These are phyloP conservation scores for Elephantulus edwardii DNA, from an alignment of 2,113 vertebrate genomes.

Conservation along the genomic window DNA sequence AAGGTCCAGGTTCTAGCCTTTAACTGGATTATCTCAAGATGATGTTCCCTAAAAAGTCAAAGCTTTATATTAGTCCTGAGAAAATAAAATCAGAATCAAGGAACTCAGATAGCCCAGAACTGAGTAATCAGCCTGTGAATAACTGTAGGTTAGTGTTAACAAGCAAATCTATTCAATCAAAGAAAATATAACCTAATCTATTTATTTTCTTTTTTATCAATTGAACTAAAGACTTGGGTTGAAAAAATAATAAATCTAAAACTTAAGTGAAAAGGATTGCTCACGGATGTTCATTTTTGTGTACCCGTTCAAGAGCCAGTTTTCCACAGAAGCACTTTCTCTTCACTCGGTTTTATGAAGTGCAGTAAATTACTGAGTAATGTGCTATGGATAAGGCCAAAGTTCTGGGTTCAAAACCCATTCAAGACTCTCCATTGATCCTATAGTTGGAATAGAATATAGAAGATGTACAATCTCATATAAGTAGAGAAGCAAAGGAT, in stretches of 20 bases:
- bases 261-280: not conserved
- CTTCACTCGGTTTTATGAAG: not conserved
- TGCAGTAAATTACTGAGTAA: not conserved
- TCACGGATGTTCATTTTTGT: not conserved
- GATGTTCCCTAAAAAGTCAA: not conserved
- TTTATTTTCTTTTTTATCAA: slow-evolving; percentile 64
- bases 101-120: not conserved
- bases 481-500: slow-evolving; percentile 24
- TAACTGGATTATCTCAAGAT: not conserved
- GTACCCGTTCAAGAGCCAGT: not conserved
- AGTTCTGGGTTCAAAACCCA: slow-evolving; percentile 9
- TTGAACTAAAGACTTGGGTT: slow-evolving; percentile 57
- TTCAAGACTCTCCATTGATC: not conserved
- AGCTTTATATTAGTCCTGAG: not conserved
- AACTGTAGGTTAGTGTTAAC: not conserved
- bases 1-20: not conserved
- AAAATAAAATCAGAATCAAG: not conserved
- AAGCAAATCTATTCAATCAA: slow-evolving; percentile 62
- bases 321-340: not conserved
- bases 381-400: not conserved
- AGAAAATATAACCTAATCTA: slow-evolving; percentile 61
- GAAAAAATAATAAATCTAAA: slow-evolving; percentile 51
- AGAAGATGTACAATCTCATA: not conserved
- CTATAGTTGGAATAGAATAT: not conserved
- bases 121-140: slow-evolving; percentile 30